Percentiles rank a stretch among this genome's conserved stretches.
Conservation (phyloP, 2,113 vertebrate species). For the Pelusios castaneus region DNA sequence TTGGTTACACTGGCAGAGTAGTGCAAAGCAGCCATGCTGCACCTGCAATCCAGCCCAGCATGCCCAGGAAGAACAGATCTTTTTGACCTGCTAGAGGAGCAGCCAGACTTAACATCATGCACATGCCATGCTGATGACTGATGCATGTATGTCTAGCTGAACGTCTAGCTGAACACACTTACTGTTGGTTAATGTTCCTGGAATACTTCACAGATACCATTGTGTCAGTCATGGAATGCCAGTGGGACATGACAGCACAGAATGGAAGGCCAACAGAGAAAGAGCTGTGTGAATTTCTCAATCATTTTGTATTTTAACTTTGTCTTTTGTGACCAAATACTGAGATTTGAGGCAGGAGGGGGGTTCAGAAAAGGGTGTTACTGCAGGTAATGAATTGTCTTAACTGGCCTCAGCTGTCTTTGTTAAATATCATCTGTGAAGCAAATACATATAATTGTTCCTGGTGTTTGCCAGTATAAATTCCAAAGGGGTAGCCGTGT, state of each 20-base stretch:
- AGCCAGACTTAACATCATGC: not conserved
- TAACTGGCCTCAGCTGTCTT: not conserved
- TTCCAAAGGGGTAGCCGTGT: too few species aligned
- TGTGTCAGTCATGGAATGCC: not conserved
- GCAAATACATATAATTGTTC: not conserved
- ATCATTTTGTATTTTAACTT: not conserved
- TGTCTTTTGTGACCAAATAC: not conserved
- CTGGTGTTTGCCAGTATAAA: not conserved
- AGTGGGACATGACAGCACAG: not conserved
- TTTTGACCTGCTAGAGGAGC: not conserved
- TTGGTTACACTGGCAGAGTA: not conserved
- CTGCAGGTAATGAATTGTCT: not conserved
- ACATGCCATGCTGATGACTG: not conserved
- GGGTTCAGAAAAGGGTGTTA: not conserved
- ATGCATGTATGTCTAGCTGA: not conserved
- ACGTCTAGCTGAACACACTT: not conserved
- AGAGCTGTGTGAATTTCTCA: not conserved
- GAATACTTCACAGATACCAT: not conserved
- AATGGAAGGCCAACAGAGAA: not conserved
- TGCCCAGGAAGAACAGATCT: not conserved
- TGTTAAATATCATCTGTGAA: not conserved
- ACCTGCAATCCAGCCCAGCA: not conserved
- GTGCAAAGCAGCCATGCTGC: not conserved
- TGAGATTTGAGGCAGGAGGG: not conserved
- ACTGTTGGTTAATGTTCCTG: not conserved